A percentile compares a stretch with the other conserved stretches of the same genome.
phyloP scores from a whole-genome alignment of 1,140 invertebrate species.

The Zaprionus davidi region DNA sequence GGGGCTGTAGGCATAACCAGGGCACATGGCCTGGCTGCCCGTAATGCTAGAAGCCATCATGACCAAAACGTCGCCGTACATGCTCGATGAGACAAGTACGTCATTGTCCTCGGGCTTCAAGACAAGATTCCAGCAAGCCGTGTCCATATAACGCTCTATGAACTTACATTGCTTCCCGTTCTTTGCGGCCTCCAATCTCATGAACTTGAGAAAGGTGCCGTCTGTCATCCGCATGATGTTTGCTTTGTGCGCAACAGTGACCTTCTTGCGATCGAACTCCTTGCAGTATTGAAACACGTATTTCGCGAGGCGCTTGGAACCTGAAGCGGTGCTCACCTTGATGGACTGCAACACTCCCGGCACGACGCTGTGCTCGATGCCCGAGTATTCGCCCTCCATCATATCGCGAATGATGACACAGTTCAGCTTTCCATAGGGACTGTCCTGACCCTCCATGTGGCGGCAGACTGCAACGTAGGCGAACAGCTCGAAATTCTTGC shows the following conservation, averaged over 20 bases:
- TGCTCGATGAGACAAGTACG: conserved; percentile 62
- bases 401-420: conserved; percentile 61
- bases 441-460: conserved; percentile 41
- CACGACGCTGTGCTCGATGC: conserved; percentile 65
- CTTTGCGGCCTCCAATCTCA: conserved; percentile 36
- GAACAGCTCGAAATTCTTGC: conserved; percentile 51
- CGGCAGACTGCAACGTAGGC: conserved; percentile 52
- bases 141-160: conserved; percentile 70
- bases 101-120: conserved; percentile 43
- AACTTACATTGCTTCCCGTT: conserved; percentile 8
- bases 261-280: conserved; percentile 38
- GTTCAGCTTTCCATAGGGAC: conserved; percentile 46
- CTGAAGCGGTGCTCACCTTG: conserved; percentile 59
- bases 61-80: conserved; percentile 67
- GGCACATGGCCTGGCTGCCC: conserved; percentile 47
- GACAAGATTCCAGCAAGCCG: conserved; percentile 46
- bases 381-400: conserved; percentile 67
- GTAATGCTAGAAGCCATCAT: conserved; percentile 53
- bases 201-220: conserved; percentile 57
- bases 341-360: conserved; percentile 66
- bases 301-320: conserved; percentile 42
- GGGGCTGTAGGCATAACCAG: conserved; percentile 47
- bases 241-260: conserved; percentile 69
- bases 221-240: conserved; percentile 69
- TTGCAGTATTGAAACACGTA: conserved; percentile 55